These are phyloP conservation scores for Escarpia spicata DNA, from an alignment of 2,888 invertebrate species.

Conservation along the genomic window DNA sequence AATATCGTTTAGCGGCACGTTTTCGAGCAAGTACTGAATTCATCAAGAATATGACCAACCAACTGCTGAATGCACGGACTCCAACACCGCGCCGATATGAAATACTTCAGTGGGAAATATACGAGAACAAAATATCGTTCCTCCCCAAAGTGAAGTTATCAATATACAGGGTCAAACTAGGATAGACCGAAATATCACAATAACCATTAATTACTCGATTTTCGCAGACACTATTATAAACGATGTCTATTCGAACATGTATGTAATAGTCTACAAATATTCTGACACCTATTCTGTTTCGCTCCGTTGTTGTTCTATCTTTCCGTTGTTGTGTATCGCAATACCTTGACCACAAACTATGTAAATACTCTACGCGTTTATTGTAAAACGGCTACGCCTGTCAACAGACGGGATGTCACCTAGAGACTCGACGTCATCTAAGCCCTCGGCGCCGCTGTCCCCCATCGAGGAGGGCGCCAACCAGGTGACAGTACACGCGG, in stretches of 20 bases:
- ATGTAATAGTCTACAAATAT: too few species aligned
- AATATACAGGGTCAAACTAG: too few species aligned
- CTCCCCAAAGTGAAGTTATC: too few species aligned
- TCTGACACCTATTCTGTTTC: too few species aligned
- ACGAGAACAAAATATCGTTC: too few species aligned
- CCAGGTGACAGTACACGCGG: neutral
- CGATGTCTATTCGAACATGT: too few species aligned
- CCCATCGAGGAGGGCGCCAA: constrained; percentile 1
- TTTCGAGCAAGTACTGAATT: neutral
- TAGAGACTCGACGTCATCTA: neutral
- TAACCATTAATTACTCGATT: too few species aligned
- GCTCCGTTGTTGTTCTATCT: neutral
- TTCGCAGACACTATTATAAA: too few species aligned
- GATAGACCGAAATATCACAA: too few species aligned
- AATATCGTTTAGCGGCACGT: neutral
- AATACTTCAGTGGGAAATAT: too few species aligned
- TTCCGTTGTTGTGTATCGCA: neutral
- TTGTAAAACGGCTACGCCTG: neutral
- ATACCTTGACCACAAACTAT: neutral
- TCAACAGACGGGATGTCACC: neutral
- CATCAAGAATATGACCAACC: neutral
- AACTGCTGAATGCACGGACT: too few species aligned
- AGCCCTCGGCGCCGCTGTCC: neutral
- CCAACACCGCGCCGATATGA: too few species aligned
- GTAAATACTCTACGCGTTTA: neutral